A percentile compares a stretch with the other conserved stretches of the same genome.
phyloP scores from a whole-genome alignment of 2,888 invertebrate species.

The Camptogramma bilineatum region DNA sequence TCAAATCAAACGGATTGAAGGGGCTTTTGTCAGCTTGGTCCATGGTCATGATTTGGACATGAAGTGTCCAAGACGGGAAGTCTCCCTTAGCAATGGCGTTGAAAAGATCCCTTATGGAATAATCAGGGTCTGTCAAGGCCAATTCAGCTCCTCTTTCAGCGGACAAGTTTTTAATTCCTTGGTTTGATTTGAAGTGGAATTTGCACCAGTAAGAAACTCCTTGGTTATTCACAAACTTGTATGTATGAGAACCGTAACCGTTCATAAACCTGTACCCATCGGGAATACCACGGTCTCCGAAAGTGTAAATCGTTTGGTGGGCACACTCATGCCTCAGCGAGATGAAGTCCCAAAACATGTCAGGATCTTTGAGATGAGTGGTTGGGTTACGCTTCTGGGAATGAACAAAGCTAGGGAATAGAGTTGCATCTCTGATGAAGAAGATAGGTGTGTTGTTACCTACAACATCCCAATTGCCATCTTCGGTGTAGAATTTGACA shows the following conservation, averaged over 20 bases:
- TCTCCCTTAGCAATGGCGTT: constrained; percentile 93
- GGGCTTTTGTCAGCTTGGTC: constrained; percentile 91
- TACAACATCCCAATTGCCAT: constrained; percentile 97
- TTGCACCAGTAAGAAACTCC: constrained; percentile 93
- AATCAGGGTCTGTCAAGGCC: constrained; percentile 93
- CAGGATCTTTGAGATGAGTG: constrained; percentile 95
- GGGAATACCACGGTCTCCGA: constrained; percentile 96
- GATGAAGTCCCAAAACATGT: constrained; percentile 99
- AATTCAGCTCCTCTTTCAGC: constrained; percentile 89
- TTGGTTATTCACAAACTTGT: constrained; percentile 93
- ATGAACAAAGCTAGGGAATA: constrained; percentile 98
- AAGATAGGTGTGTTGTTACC: constrained; percentile 97
- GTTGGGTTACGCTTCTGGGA: constrained; percentile 98
- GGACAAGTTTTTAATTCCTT: constrained; percentile 93
- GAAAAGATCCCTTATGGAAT: constrained; percentile 94
- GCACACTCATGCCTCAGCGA: constrained; percentile 94
- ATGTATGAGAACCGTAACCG: constrained; percentile 97
- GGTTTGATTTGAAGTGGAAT: constrained; percentile 97
- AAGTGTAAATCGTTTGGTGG: constrained; percentile 94
- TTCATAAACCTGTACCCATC: constrained; percentile 97
- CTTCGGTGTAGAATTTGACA: constrained; percentile 96
- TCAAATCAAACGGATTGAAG: constrained; percentile 97
- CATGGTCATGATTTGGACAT: constrained; percentile 95
- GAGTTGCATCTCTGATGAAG: constrained; percentile 95
- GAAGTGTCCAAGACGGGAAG: constrained; percentile 91